Percentiles rank a stretch among this genome's conserved stretches.
Conservation (phyloP, 2,113 vertebrate species). For the Crotophaga sulcirostris region DNA sequence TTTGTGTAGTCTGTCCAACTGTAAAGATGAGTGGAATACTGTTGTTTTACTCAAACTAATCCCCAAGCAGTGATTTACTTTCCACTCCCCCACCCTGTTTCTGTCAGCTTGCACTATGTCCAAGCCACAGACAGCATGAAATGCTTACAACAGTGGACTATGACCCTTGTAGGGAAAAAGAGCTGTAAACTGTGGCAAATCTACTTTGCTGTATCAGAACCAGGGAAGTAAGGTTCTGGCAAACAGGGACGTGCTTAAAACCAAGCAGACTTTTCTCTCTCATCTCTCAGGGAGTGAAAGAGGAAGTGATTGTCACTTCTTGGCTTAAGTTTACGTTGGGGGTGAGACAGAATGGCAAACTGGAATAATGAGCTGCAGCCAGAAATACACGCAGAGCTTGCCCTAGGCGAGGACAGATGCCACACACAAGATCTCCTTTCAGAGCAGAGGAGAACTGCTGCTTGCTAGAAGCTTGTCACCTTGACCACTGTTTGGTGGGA, state of each 20-base stretch:
- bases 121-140: neutral
- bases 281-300: neutral
- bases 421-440: neutral
- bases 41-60: neutral
- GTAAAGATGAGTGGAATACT: neutral
- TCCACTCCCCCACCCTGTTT: neutral
- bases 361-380: neutral
- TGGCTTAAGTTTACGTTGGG: neutral
- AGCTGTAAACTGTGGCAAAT: neutral
- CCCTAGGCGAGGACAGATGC: neutral
- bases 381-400: neutral
- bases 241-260: neutral
- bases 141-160: neutral
- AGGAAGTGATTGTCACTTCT: neutral
- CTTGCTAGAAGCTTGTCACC: neutral
- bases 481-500: neutral
- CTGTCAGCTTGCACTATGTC: neutral
- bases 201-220: neutral
- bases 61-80: neutral
- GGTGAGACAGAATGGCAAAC: neutral
- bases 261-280: neutral
- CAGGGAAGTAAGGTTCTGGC: neutral
- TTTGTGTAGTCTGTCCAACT: neutral
- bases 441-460: neutral
- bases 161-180: neutral